Percentiles rank a stretch among this genome's conserved stretches.
These are phyloP conservation scores for Mungos mungo DNA, from an alignment of 2,113 vertebrate genomes.

Conservation along the genomic window DNA sequence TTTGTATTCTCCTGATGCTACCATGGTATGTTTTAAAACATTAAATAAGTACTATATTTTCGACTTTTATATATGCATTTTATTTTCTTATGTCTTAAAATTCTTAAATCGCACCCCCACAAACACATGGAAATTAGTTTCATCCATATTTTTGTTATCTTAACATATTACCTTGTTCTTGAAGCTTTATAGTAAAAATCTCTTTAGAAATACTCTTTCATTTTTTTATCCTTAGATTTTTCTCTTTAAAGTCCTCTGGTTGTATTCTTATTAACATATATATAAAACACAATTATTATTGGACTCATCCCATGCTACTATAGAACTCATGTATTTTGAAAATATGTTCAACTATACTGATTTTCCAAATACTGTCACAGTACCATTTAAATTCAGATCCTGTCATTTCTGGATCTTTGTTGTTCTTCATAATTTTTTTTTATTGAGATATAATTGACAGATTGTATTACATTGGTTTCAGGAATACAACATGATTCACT, in stretches of 20 bases:
- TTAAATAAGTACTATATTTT: neutral
- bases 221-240: neutral
- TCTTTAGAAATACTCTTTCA: neutral
- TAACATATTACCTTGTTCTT: neutral
- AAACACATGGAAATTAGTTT: neutral
- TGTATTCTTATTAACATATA: neutral
- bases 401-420: neutral
- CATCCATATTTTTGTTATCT: neutral
- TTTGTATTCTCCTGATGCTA: neutral
- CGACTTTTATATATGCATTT: neutral
- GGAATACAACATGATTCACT: neutral
- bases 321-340: neutral
- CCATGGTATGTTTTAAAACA: neutral
- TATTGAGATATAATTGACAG: neutral
- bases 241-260: neutral
- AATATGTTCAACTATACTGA: neutral
- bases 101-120: neutral
- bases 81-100: neutral
- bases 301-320: neutral
- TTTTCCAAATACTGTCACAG: neutral
- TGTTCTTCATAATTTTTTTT: neutral
- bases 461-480: neutral
- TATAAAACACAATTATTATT: neutral
- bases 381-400: neutral
- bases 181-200: neutral